Percentiles rank a stretch among this genome's conserved stretches.
phyloP scores from a whole-genome alignment of 2,113 vertebrate genomes.

The Bubo bubo region DNA sequence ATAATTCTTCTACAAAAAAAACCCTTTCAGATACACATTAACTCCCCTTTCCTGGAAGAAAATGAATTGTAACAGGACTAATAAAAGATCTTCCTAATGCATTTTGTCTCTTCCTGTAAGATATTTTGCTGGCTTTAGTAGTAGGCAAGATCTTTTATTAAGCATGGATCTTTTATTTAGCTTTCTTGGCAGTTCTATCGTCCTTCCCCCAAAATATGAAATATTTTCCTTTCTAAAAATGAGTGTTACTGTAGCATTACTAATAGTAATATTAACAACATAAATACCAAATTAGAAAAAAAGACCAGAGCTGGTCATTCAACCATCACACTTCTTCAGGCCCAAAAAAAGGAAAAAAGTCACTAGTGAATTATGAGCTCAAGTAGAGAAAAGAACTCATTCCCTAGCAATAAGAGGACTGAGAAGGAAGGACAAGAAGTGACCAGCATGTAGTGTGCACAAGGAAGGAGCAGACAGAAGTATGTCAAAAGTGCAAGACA shows the following conservation, averaged over 20 bases:
- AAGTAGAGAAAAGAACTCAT: background rate
- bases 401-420: background rate
- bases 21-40: background rate
- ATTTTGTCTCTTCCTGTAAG: background rate
- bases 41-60: background rate
- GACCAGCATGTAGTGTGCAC: background rate
- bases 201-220: background rate
- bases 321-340: background rate
- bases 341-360: background rate
- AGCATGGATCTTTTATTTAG: background rate
- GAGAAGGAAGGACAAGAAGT: background rate
- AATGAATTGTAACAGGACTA: background rate
- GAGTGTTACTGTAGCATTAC: background rate
- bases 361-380: background rate
- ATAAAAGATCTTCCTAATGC: background rate
- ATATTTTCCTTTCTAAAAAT: background rate
- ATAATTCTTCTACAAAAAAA: background rate
- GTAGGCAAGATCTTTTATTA: background rate
- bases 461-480: background rate
- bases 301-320: background rate
- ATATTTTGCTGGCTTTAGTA: background rate
- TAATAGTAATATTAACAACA: background rate
- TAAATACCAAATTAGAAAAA: background rate
- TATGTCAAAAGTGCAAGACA: background rate
- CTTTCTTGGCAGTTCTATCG: background rate